Percentiles rank a stretch among this genome's conserved stretches.
These are phyloP conservation scores for Agrypnus murinus DNA, from an alignment of 2,888 invertebrate species.

Conservation along the genomic window DNA sequence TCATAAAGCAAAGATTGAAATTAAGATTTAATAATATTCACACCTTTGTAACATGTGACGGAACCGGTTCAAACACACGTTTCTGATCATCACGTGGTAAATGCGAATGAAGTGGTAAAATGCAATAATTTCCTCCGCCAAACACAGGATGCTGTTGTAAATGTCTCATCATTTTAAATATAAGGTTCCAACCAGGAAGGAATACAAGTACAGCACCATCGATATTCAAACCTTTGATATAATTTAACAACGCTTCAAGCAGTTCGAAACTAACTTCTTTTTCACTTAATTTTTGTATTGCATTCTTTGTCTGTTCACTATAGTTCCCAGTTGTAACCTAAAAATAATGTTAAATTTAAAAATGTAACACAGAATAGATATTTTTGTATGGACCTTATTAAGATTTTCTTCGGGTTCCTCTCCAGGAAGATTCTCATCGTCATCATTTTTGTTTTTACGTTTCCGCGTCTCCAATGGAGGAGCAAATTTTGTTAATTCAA, in stretches of 20 bases:
- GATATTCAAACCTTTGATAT: constrained; percentile 77
- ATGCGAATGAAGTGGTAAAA: constrained; percentile 98
- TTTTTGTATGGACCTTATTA: constrained; percentile 75
- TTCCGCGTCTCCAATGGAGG: constrained; percentile 85
- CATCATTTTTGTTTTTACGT: constrained; percentile 78
- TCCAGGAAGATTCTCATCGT: constrained; percentile 74
- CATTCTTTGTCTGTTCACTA: constrained; percentile 77
- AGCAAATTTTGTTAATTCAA: constrained; percentile 89
- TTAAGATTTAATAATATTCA: constrained; percentile 48
- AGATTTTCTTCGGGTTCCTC: constrained; percentile 80
- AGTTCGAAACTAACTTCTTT: constrained; percentile 95
- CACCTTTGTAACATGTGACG: constrained; percentile 90
- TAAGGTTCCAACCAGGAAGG: constrained; percentile 97
- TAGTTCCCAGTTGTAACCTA: constrained; percentile 70
- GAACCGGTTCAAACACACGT: constrained; percentile 92
- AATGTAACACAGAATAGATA: constrained; percentile 1
- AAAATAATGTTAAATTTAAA: constrained; percentile 31
- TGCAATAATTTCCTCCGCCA: constrained; percentile 78
- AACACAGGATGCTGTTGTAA: constrained; percentile 81
- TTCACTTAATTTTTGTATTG: constrained; percentile 88
- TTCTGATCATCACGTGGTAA: constrained; percentile 96
- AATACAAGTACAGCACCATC: constrained; percentile 95
- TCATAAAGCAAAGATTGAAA: no score
- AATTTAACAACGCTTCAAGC: constrained; percentile 84
- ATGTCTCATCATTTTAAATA: constrained; percentile 92